These are phyloP conservation scores for Amblyjoppa proteus DNA, from an alignment of 2,888 invertebrate species.

Conservation along the genomic window DNA sequence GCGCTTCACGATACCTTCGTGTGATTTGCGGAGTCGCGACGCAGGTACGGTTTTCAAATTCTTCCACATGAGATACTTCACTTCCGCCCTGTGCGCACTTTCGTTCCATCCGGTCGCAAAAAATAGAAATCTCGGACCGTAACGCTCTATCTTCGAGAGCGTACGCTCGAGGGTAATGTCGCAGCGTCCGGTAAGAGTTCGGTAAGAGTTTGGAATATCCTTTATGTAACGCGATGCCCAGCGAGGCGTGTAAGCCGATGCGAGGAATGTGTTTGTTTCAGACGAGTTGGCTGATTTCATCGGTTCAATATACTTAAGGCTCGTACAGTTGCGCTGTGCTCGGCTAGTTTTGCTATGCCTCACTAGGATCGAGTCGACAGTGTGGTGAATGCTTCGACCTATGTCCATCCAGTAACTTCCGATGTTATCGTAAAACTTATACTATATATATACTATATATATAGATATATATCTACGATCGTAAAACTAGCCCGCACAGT, in stretches of 20 bases:
- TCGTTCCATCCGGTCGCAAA: no score
- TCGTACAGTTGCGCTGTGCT: not conserved
- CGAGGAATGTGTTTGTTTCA: slow-evolving; percentile 11
- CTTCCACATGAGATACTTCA: no score
- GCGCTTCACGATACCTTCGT: no score
- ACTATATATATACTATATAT: not conserved
- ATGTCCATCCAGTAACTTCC: not conserved
- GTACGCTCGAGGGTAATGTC: not conserved
- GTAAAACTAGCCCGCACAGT: not conserved
- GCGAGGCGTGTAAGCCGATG: slow-evolving; percentile 23
- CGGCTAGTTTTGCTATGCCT: no score
- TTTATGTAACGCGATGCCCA: not conserved
- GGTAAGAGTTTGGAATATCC: not conserved
- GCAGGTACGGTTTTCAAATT: no score
- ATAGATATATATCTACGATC: not conserved
- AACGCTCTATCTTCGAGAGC: not conserved
- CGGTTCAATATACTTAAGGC: slow-evolving; percentile 1
- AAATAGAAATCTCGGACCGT: not conserved
- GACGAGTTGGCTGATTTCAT: slow-evolving; percentile 30
- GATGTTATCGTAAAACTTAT: slow-evolving; percentile 7
- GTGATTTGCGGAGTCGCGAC: no score
- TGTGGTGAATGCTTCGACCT: not conserved
- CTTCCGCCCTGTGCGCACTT: no score
- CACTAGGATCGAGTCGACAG: not conserved
- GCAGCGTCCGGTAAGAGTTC: not conserved